Evolutionary conservation across 2,113 vertebrate species (phyloP).

Genomic region (Embiotoca jacksoni): DNA sequence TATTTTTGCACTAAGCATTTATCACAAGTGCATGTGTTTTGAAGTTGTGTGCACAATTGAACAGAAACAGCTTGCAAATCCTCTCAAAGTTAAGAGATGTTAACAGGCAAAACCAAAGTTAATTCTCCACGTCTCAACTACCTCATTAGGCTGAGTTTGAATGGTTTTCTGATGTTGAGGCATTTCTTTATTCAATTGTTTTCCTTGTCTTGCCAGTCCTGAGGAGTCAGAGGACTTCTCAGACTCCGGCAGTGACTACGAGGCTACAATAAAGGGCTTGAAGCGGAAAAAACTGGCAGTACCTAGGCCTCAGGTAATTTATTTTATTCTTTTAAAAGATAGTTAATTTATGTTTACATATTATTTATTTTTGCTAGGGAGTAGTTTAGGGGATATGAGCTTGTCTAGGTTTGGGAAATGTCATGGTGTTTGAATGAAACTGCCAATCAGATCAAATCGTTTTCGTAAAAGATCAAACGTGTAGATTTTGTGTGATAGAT

Average conservation of each 20-base stretch:
- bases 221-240: slow-evolving; percentile 63
- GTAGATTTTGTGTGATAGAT: too few species aligned
- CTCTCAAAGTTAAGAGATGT: too few species aligned
- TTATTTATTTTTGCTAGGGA: not conserved
- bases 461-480: slow-evolving; percentile 15
- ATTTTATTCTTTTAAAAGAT: not conserved
- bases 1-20: too few species aligned
- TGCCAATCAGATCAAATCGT: too few species aligned
- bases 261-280: slow-evolving; percentile 60
- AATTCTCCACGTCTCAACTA: too few species aligned
- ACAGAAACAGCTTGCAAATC: too few species aligned
- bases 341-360: not conserved
- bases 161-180: not conserved
- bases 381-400: not conserved
- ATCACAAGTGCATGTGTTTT: too few species aligned
- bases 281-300: slow-evolving; percentile 65
- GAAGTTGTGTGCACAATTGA: too few species aligned
- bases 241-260: slow-evolving; percentile 84
- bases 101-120: too few species aligned
- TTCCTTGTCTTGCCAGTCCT: slow-evolving; percentile 50
- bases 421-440: not conserved
- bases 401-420: not conserved
- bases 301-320: slow-evolving; percentile 33
- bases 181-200: not conserved
- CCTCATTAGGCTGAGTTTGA: not conserved